Percentiles rank a stretch among this genome's conserved stretches.
phyloP scores from a whole-genome alignment of 2,888 invertebrate species.

The Strigamia transsilvanica region DNA sequence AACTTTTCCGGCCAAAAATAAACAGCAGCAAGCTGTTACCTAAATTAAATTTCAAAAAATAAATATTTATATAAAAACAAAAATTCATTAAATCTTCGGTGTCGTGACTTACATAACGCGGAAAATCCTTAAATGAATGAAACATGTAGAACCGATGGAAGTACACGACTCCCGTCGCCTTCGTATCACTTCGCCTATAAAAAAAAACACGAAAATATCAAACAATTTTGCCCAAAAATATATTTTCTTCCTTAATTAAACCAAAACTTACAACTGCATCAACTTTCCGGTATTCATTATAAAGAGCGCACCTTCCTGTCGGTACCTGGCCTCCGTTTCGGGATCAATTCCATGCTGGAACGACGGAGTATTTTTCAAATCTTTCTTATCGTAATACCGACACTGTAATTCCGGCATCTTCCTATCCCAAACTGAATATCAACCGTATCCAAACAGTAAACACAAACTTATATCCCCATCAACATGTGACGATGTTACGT shows the following conservation, averaged over 20 bases:
- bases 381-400: slow-evolving; percentile 97
- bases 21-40: slow-evolving; percentile 94
- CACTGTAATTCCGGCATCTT: slow-evolving; percentile 74
- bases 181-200: slow-evolving; percentile 79
- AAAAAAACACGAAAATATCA: not conserved
- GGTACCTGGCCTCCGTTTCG: slow-evolving; percentile 88
- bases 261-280: slow-evolving; percentile 68
- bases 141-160: slow-evolving; percentile 99
- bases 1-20: slow-evolving; percentile 97
- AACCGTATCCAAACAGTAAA: too few species aligned
- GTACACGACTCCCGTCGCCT: slow-evolving; percentile 98
- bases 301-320: slow-evolving; percentile 95
- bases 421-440: too few species aligned
- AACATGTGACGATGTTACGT: too few species aligned
- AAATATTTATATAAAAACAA: not conserved
- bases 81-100: not conserved
- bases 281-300: slow-evolving; percentile 87
- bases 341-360: slow-evolving; percentile 85
- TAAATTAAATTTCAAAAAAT: slow-evolving; percentile 60
- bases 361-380: slow-evolving; percentile 83
- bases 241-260: slow-evolving; percentile 55
- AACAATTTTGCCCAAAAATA: not conserved
- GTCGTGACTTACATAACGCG: slow-evolving; percentile 78
- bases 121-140: slow-evolving; percentile 95
- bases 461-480: too few species aligned